Conservation (phyloP, 2,113 vertebrate genomes). For the Hippopotamus amphibius region DNA sequence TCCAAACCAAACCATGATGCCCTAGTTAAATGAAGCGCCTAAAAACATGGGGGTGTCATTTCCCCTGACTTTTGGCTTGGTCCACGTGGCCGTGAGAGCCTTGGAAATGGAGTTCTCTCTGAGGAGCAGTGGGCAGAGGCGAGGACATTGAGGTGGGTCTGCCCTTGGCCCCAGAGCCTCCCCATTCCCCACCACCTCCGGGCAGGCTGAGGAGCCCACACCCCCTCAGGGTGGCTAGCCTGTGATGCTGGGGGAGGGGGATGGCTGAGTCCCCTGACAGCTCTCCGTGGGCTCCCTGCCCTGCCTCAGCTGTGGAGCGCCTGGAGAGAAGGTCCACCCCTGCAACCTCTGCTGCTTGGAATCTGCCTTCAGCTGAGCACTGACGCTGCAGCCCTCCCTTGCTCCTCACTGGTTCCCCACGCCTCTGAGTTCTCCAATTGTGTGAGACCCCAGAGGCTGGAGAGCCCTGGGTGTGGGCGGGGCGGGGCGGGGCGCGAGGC, state of each 20-base stretch:
- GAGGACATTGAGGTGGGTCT: background rate
- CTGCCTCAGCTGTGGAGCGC: background rate
- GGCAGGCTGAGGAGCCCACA: background rate
- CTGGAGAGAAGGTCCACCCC: background rate
- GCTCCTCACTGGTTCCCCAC: background rate
- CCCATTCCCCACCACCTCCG: background rate
- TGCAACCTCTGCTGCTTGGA: background rate
- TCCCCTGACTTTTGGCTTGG: background rate
- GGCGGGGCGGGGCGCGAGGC: too few relatives aligned
- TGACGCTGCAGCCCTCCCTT: background rate
- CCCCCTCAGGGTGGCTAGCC: background rate
- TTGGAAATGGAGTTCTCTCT: background rate
- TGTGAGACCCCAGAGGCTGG: background rate
- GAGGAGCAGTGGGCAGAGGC: background rate
- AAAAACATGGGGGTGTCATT: background rate
- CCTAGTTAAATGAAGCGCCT: background rate
- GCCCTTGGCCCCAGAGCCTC: background rate
- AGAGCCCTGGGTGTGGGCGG: background rate
- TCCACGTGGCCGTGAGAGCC: background rate
- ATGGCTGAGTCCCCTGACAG: background rate
- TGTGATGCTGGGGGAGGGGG: background rate
- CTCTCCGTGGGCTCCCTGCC: background rate
- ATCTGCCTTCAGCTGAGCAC: background rate
- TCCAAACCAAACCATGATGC: background rate
- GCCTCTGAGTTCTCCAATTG: rapidly evolving